Evolutionary conservation across 64 coral and sea anemone genomes (phyloP).

Genomic region (Orbicella faveolata): DNA sequence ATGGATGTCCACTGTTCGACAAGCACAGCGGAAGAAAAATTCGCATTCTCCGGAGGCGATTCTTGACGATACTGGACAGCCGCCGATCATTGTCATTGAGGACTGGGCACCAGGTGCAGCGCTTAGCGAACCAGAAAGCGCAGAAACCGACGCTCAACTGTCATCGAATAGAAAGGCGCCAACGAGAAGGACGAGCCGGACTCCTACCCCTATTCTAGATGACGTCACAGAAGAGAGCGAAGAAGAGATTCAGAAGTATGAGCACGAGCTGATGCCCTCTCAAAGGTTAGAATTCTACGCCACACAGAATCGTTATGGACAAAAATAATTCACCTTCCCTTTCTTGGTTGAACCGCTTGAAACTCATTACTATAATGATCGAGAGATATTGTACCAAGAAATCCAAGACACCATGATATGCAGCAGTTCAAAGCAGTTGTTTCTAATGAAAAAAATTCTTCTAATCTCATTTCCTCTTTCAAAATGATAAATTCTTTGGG

Average conservation of each 20-base stretch:
- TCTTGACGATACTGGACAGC: not conserved
- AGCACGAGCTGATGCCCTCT: conserved; percentile 8
- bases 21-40: not conserved
- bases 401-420: no score
- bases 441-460: no score
- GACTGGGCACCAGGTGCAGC: conserved; percentile 23
- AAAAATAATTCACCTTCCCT: no score
- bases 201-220: conserved; percentile 34
- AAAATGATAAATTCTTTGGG: no score
- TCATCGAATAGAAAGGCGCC: not conserved
- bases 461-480: no score
- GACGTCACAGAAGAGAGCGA: conserved; percentile 53
- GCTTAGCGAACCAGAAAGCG: not conserved
- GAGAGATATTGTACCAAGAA: no score
- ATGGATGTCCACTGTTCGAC: conserved; percentile 60
- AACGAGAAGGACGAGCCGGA: conserved; percentile 1
- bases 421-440: no score
- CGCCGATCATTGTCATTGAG: conserved; percentile 62
- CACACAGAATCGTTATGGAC: no score
- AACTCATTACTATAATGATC: no score
- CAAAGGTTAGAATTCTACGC: not conserved
- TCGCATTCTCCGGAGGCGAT: not conserved
- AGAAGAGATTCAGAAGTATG: conserved; percentile 54
- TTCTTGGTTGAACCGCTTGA: no score
- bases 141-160: not conserved